These are phyloP conservation scores for Baccha elongata DNA, from an alignment of 2,888 invertebrate species.

Conservation along the genomic window DNA sequence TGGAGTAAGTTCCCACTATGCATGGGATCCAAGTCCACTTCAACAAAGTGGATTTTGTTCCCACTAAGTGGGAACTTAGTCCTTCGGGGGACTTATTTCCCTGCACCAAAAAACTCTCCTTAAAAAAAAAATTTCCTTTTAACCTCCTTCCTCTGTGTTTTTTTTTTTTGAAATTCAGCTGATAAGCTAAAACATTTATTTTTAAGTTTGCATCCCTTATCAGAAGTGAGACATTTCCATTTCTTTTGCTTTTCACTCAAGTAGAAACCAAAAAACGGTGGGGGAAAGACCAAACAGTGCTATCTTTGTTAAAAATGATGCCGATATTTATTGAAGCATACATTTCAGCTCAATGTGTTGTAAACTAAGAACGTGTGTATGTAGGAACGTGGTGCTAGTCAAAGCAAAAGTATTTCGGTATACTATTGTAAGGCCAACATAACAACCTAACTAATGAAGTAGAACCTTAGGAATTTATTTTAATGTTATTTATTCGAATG, in stretches of 20 bases:
- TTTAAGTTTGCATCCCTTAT: conserved; percentile 54
- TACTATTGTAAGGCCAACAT: conserved; percentile 2
- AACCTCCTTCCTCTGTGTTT: too few species aligned
- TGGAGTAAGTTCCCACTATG: too few species aligned
- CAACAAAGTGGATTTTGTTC: too few species aligned
- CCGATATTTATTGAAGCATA: conserved; percentile 63
- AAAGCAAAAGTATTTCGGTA: not conserved
- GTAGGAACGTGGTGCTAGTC: not conserved
- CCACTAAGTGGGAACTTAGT: too few species aligned
- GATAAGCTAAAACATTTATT: conserved; percentile 60
- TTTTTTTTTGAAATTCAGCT: conserved; percentile 21
- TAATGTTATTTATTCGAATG: conserved; percentile 8
- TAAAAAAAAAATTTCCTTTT: too few species aligned
- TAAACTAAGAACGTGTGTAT: conserved; percentile 13
- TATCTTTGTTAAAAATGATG: conserved; percentile 57
- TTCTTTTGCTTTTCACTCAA: conserved; percentile 24
- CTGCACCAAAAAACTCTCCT: too few species aligned
- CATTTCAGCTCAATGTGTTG: conserved; percentile 43
- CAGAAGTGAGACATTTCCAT: conserved; percentile 31
- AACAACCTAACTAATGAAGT: conserved; percentile 21
- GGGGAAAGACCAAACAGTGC: conserved; percentile 24
- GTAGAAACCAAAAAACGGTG: conserved; percentile 25
- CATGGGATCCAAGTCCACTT: too few species aligned
- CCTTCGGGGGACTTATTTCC: too few species aligned
- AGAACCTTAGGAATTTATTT: conserved; percentile 19